A percentile compares a stretch with the other conserved stretches of the same genome.
Conservation (phyloP, 2,797 vertebrate genomes). For the Amblyopsis hoosieri region DNA sequence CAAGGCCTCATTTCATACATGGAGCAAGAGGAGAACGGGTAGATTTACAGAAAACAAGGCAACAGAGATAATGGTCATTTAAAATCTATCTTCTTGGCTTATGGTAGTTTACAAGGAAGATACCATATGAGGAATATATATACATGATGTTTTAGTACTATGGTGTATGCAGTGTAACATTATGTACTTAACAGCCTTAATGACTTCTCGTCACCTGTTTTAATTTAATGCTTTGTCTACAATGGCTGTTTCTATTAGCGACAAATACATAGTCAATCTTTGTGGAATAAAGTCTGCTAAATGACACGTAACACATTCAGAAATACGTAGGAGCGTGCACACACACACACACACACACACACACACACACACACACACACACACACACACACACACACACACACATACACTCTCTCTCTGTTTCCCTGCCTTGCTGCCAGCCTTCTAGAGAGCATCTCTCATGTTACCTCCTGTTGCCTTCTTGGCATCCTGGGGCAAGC, state of each 20-base stretch:
- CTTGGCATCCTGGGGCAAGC: constrained; percentile 16
- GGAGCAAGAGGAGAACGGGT: not conserved
- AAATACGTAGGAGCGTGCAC: not conserved
- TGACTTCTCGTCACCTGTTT: no score
- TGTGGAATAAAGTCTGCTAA: no score
- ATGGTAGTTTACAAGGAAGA: not conserved
- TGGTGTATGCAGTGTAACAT: no score
- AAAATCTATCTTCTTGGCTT: no score
- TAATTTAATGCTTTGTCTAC: no score
- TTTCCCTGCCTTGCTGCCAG: constrained; percentile 4
- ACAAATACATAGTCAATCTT: no score
- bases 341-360: constrained; percentile 33
- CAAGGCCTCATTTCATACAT: not conserved
- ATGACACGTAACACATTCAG: no score
- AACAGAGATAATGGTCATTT: not conserved
- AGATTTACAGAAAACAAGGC: not conserved
- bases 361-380: not conserved
- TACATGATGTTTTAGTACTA: no score
- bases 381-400: constrained; percentile 33
- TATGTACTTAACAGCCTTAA: no score
- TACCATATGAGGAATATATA: no score
- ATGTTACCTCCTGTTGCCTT: constrained; percentile 43
- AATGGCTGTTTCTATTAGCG: no score
- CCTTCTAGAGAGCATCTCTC: constrained; percentile 21
- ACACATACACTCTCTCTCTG: constrained; percentile 13